Evolutionary conservation across 1,140 invertebrate genomes (phyloP).

Genomic region (Cyphomyrmex costatus): DNA sequence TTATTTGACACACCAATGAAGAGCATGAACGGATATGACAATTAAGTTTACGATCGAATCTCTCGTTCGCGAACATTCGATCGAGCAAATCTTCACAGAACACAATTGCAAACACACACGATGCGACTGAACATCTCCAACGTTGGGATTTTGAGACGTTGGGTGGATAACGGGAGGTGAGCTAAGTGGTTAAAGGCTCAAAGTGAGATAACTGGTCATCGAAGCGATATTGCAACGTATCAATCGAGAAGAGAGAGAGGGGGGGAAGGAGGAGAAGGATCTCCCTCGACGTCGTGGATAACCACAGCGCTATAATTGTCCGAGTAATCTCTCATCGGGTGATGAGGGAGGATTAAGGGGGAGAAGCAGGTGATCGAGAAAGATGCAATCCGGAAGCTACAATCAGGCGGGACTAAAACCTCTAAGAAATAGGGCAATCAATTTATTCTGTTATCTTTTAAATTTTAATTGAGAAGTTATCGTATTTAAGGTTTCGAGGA

Average conservation of each 20-base stretch:
- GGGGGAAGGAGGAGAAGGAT: neutral
- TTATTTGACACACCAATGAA: conserved; percentile 25
- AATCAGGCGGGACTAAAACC: neutral
- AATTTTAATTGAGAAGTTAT: neutral
- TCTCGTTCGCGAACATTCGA: conserved; percentile 43
- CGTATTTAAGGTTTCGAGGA: neutral
- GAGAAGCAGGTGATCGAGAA: neutral
- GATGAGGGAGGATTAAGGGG: neutral
- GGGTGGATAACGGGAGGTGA: neutral
- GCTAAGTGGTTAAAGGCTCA: conserved; percentile 65
- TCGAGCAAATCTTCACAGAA: conserved; percentile 69
- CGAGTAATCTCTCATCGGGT: conserved; percentile 58
- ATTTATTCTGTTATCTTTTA: neutral
- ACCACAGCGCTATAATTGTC: conserved; percentile 75
- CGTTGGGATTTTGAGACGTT: conserved; percentile 27
- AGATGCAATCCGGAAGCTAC: conserved; percentile 32
- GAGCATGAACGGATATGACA: conserved; percentile 3
- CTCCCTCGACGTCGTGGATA: conserved; percentile 67
- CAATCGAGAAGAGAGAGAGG: conserved; percentile 67
- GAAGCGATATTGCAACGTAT: conserved; percentile 77
- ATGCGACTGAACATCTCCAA: conserved; percentile 67
- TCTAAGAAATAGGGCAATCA: conserved; percentile 11
- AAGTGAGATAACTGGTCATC: conserved; percentile 78
- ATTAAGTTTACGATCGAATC: conserved; percentile 37
- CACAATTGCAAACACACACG: conserved; percentile 68